Evolutionary conservation across 2,797 vertebrate species (phyloP).

Genomic region (Malurus splendens): DNA sequence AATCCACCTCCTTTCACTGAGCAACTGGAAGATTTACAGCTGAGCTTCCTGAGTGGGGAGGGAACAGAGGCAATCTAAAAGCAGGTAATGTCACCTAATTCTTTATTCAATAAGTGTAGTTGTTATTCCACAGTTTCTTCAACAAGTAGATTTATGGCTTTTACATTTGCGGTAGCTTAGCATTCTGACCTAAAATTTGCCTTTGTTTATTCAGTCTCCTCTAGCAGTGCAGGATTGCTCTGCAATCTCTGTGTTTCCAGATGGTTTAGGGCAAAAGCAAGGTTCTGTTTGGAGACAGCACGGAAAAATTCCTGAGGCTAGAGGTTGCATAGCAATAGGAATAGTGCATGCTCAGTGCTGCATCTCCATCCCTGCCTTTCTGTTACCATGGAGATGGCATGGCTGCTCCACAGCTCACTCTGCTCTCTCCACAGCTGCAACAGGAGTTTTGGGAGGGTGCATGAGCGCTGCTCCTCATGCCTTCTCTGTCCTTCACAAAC

Average conservation of each 20-base stretch:
- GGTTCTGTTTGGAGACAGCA: background rate
- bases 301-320: constrained; percentile 26
- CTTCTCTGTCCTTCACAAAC: background rate
- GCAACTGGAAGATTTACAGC: background rate
- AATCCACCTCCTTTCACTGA: background rate
- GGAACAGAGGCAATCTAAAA: background rate
- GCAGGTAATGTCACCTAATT: background rate
- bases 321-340: constrained; percentile 31
- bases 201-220: background rate
- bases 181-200: background rate
- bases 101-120: background rate
- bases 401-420: background rate
- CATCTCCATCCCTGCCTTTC: background rate
- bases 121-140: background rate
- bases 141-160: background rate
- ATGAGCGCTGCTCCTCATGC: background rate
- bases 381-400: constrained; percentile 59
- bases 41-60: background rate
- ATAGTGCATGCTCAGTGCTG: background rate
- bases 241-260: background rate
- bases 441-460: background rate
- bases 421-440: background rate
- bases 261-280: background rate
- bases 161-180: background rate
- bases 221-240: background rate